Base-by-base conservation (phyloP, 2,888 invertebrate species). In the Mantis religiosa region DNA sequence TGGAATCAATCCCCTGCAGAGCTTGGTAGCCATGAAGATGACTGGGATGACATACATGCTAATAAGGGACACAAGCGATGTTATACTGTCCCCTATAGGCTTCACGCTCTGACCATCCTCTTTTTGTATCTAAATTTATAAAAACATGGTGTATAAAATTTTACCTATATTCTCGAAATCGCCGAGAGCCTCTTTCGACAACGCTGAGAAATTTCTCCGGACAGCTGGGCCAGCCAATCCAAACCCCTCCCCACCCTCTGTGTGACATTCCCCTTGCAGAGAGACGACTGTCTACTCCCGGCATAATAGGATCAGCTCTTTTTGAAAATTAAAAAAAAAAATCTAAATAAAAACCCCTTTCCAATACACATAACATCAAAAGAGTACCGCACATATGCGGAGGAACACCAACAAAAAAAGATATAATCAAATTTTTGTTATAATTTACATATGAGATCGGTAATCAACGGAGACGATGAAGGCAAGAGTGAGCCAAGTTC, bases 381-480 rank as follows among this genome's bases (percentile, higher is more conserved):
- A 89, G 89, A 88, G 88, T 88, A 85, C 83, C 81, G 82, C 85
- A 20, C 71, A 88, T 82, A 84, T 84, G 85, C 82, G 41, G 47
- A 87, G 87, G 87, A 30, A 41, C 8, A n/a, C 84, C 47, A 28
- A 28, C 30, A 88, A 89, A 89, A 89, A 89, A 87, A 89, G n/a
- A 71, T 88, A 89, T 89, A 89, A 89, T 89, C 87, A 89, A 87
- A 89, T 89, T 89, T 89, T 88, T 89, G 88, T 89, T 88, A 88
- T 89, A 88, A 89, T 89, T 89, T 89, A 85, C 89, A 89, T 89
- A 89, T 85, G 89, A 89, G 88, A 87, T 88, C 88, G 89, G 88
- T 89, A 88, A 89, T 88, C 89, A 89, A 34, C 9, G 25, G 28
- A 82, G 27, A 9, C 9, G n/a, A 30, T 87, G 41, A 34, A 27